These are phyloP conservation scores for Centrocercus urophasianus DNA, from an alignment of 2,113 vertebrate genomes.

Conservation along the genomic window DNA sequence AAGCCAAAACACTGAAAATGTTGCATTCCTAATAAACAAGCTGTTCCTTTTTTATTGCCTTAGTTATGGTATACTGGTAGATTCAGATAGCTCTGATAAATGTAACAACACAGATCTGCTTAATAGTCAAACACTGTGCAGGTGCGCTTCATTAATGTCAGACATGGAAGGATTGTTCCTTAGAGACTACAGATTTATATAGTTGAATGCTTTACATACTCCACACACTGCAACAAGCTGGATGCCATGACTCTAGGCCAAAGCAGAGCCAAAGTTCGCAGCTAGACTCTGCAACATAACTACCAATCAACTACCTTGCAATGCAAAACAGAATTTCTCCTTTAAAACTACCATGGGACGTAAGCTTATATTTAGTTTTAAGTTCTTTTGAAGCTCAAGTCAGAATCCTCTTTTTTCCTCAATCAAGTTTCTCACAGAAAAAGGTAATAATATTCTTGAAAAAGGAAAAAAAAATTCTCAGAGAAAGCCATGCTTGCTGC, in stretches of 20 bases:
- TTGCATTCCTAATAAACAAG: constrained; percentile 54
- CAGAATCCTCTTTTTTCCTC: not conserved
- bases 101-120: not conserved
- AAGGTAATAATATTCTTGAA: constrained; percentile 54
- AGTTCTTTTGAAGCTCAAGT: not conserved
- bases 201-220: constrained; percentile 47
- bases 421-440: constrained; percentile 30
- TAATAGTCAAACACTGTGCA: constrained; percentile 53
- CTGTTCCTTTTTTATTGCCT: constrained; percentile 3
- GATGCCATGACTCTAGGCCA: constrained; percentile 25
- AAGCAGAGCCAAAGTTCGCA: constrained; percentile 62
- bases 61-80: not conserved
- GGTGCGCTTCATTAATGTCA: constrained; percentile 73
- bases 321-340: constrained; percentile 49
- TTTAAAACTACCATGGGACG: constrained; percentile 41
- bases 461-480: constrained; percentile 46
- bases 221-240: constrained; percentile 48
- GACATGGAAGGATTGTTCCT: constrained; percentile 40
- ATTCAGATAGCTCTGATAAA: constrained; percentile 21
- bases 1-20: constrained; percentile 49
- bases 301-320: constrained; percentile 45
- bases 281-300: constrained; percentile 30
- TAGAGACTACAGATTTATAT: constrained; percentile 60
- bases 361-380: constrained; percentile 43
- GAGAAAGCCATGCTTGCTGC: not conserved